Evolutionary conservation across 35 echinoderm and acorn worm species (phyloP), one percentile per base, ranked within the genome.

Genomic region (Patiria miniata): DNA sequence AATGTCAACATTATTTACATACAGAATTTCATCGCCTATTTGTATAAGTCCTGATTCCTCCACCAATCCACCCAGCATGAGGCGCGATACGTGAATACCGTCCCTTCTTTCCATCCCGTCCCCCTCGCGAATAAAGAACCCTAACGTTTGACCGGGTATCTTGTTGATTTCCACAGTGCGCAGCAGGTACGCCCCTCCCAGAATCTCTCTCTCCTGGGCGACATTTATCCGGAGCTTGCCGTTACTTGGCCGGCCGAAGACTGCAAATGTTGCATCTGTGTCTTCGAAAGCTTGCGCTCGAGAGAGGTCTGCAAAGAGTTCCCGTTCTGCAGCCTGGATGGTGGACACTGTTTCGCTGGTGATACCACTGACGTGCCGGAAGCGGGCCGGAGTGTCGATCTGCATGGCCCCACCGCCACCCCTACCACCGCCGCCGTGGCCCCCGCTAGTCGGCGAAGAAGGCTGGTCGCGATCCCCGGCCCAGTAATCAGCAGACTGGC

Each of bases 11-110:
- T 87, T 93, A 86, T 99, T 99, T 38, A 99, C 92, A 84, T 91
- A 99, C 18, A 99, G 61, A 83, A 99, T 92, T 83, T 99, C 96
- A 99, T 99, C 96, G 34, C 93, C 93, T 12, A 99, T 83, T 53
- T 81, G 81, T 53, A 99, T 84, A 52, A 99, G 58, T 30, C 92
- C 87, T 30, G 89, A 95, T 36, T 87, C 83, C 80, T 99, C 96
- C 30, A 94, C 92, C 34, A 92, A 79, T 87, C 96, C 90, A 42
- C 96, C 96, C 26, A 99, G 79, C 42, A 94, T 94, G 65, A 99
- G 79, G 28, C 93, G 60, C 6, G 96, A 92, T 12, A 99, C 91
- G 47, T 94, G 94, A 19, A 99, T 93, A 39, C 96, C 96, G 87
- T 95, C 93, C 78, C 86, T 82, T 38, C 93, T 83, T 0, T 90